Conservation (phyloP, 2,888 invertebrate species). For the Pristionchus fissidentatus region DNA sequence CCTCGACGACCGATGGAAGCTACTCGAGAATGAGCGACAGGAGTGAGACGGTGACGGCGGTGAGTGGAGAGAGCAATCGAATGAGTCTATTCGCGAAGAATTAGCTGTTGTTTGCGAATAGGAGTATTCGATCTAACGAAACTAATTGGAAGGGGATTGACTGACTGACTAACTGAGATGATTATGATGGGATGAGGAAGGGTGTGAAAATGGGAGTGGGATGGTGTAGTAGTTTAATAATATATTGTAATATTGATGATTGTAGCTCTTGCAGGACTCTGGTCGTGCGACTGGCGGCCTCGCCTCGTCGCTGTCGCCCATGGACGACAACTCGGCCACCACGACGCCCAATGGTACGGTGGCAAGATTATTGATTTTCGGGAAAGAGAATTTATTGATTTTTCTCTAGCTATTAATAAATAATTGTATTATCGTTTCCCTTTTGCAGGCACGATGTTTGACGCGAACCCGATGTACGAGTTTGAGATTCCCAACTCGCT, state of each 20-base stretch:
- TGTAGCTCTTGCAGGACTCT: constrained; percentile 66
- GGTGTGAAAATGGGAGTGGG: background rate
- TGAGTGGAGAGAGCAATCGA: constrained; percentile 13
- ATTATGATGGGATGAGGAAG: background rate
- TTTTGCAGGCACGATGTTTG: constrained; percentile 44
- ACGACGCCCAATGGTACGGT: constrained; percentile 49
- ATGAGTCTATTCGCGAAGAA: too few relatives aligned
- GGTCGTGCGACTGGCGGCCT: constrained; percentile 73
- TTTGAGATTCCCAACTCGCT: constrained; percentile 75
- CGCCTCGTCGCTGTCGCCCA: constrained; percentile 62
- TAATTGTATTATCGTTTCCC: background rate
- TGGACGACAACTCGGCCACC: constrained; percentile 54
- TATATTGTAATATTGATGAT: background rate
- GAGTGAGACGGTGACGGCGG: constrained; percentile 9
- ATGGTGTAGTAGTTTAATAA: background rate
- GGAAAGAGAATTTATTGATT: background rate
- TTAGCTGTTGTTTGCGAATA: too few relatives aligned
- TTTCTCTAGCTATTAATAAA: background rate
- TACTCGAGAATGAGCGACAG: background rate
- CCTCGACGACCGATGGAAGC: background rate
- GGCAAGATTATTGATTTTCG: background rate
- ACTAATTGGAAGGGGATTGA: background rate
- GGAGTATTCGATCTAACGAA: too few relatives aligned
- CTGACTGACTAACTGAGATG: background rate
- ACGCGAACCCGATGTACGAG: constrained; percentile 72